phyloP scores from a whole-genome alignment of 2,888 invertebrate genomes.

The Bursaphelenchus okinawaensis region DNA sequence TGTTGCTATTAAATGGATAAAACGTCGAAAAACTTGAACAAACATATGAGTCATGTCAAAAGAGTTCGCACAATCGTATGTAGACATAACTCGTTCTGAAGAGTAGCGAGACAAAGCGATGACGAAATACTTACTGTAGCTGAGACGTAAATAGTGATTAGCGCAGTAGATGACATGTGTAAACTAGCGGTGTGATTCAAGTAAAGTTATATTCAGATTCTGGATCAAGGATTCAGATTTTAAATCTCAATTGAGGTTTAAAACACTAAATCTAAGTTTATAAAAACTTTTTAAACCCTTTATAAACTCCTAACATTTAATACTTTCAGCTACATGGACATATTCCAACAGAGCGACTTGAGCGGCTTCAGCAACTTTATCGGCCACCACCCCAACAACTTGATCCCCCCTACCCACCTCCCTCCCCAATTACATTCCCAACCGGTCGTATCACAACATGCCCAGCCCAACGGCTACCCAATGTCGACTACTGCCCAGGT shows the following conservation, averaged over 20 bases:
- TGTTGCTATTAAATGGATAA: background rate
- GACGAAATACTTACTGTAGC: background rate
- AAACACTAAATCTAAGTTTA: too few relatives aligned
- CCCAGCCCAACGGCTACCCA: background rate
- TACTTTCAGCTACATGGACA: constrained; percentile 4
- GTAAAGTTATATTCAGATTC: too few relatives aligned
- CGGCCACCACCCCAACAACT: background rate
- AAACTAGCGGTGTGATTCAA: too few relatives aligned
- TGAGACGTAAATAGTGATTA: too few relatives aligned
- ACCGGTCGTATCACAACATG: background rate
- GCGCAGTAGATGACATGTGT: too few relatives aligned
- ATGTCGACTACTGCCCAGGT: background rate
- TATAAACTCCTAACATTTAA: too few relatives aligned
- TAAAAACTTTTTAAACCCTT: too few relatives aligned
- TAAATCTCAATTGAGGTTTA: too few relatives aligned
- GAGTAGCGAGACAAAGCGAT: background rate
- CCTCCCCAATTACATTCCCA: background rate
- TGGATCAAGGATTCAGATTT: too few relatives aligned
- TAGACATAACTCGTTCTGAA: background rate
- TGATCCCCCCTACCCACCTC: background rate
- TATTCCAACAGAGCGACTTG: background rate
- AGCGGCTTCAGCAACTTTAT: background rate
- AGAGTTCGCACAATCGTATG: background rate
- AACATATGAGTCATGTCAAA: background rate
- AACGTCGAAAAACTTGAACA: background rate